These are phyloP conservation scores for Corvus moneduloides DNA, from an alignment of 2,113 vertebrate genomes.

Conservation along the genomic window DNA sequence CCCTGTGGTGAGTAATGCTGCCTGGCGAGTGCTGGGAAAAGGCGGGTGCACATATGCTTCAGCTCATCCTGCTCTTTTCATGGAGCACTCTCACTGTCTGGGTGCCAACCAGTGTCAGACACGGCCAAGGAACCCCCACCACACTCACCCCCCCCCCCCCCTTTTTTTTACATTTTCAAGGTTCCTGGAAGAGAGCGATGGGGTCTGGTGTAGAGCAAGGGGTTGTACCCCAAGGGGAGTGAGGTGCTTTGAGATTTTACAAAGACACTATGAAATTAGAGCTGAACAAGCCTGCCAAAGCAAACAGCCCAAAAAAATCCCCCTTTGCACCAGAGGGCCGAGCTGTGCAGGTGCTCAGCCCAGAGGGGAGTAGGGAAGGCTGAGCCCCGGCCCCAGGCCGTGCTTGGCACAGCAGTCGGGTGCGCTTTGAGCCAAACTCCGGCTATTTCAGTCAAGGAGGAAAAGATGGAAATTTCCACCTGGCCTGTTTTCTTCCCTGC, in stretches of 20 bases:
- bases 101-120: background rate
- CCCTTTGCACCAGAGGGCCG: background rate
- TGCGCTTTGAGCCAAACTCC: background rate
- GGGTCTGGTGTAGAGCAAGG: background rate
- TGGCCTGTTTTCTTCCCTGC: background rate
- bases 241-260: background rate
- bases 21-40: background rate
- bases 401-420: background rate
- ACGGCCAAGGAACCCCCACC: background rate
- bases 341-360: background rate
- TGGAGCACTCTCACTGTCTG: background rate
- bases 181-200: background rate
- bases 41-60: conserved; percentile 20
- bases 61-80: conserved; percentile 25
- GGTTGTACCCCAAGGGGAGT: background rate
- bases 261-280: accelerated
- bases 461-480: conserved; percentile 30
- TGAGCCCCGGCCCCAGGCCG: background rate
- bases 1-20: conserved; percentile 6
- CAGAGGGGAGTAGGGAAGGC: background rate
- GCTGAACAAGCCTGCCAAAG: background rate
- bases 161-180: background rate
- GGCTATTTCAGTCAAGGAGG: background rate
- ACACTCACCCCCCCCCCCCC: background rate
- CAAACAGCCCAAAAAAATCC: background rate